phyloP scores from a whole-genome alignment of 2,888 invertebrate species.

The Branchipolynoe longqiensis region DNA sequence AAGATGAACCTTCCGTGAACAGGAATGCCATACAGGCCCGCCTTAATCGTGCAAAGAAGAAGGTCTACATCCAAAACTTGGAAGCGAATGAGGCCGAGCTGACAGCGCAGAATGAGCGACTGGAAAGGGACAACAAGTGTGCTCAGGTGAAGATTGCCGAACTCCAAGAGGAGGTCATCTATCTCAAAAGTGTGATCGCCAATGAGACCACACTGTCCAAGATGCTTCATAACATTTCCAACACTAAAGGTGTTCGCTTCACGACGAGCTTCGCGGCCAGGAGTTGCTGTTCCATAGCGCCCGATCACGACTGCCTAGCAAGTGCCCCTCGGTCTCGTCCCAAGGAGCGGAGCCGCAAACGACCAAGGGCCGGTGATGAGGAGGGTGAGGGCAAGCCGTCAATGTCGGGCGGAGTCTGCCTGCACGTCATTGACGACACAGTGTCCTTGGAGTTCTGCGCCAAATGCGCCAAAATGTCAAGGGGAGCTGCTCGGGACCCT shows the following conservation, averaged over 20 bases:
- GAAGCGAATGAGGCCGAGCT: slow-evolving; percentile 72
- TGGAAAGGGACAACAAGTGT: slow-evolving; percentile 64
- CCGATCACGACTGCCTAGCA: slow-evolving; percentile 72
- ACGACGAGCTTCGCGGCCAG: slow-evolving; percentile 69
- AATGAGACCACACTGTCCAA: slow-evolving; percentile 77
- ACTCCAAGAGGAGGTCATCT: slow-evolving; percentile 75
- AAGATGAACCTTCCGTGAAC: not conserved
- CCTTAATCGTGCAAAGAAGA: slow-evolving; percentile 78
- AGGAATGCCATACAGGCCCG: slow-evolving; percentile 70
- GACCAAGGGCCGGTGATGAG: not conserved
- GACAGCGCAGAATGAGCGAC: slow-evolving; percentile 69
- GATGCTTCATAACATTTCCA: slow-evolving; percentile 74
- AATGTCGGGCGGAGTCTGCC: slow-evolving; percentile 75
- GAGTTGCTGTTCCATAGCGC: slow-evolving; percentile 67
- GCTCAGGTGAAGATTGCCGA: slow-evolving; percentile 67
- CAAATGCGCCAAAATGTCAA: slow-evolving; percentile 70
- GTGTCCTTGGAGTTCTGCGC: slow-evolving; percentile 78
- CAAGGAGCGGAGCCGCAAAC: slow-evolving; percentile 62
- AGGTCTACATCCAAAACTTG: slow-evolving; percentile 74
- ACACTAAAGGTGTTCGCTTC: slow-evolving; percentile 72
- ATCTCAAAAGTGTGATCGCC: slow-evolving; percentile 77
- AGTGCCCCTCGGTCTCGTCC: slow-evolving; percentile 7
- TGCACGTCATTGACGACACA: slow-evolving; percentile 75
- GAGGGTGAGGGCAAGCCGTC: not conserved
- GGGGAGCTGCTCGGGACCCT: not conserved